Evolutionary conservation across 2,888 invertebrate genomes (phyloP).

Genomic region (Drosophila siamana): DNA sequence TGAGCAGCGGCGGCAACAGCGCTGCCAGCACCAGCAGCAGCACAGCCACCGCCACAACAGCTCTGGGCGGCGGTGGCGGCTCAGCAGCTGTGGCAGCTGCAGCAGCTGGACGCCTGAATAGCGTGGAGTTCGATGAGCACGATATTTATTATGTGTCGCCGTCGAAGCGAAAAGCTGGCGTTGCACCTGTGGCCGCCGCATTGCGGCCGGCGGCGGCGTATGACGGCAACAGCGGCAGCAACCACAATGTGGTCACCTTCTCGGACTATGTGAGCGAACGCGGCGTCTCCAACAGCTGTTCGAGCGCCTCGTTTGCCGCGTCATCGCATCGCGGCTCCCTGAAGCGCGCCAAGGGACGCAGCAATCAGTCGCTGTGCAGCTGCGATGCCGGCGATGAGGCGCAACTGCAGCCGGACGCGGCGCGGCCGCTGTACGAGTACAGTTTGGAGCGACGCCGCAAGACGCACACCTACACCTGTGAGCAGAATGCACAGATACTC

Average conservation of each 20-base stretch:
- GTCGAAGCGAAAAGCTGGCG: constrained; percentile 82
- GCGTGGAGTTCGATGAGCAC: constrained; percentile 82
- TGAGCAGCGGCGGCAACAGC: constrained; percentile 79
- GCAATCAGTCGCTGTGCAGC: constrained; percentile 85
- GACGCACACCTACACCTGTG: constrained; percentile 86
- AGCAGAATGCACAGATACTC: constrained; percentile 86
- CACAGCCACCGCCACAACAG: constrained; percentile 75
- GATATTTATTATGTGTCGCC: constrained; percentile 85
- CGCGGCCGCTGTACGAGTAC: constrained; percentile 85
- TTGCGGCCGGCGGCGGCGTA: constrained; percentile 69
- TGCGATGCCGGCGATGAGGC: constrained; percentile 85
- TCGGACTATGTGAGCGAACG: constrained; percentile 82
- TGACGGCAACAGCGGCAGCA: constrained; percentile 35
- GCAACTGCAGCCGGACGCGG: constrained; percentile 84
- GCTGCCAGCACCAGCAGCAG: constrained; percentile 77
- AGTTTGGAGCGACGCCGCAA: constrained; percentile 86
- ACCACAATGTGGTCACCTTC: constrained; percentile 82
- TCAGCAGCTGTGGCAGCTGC: constrained; percentile 3
- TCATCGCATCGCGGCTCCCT: constrained; percentile 82
- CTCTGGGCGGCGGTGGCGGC: constrained; percentile 34
- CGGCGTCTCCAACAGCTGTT: constrained; percentile 47
- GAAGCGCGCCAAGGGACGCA: constrained; percentile 84
- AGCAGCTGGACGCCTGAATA: constrained; percentile 20
- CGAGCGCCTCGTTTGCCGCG: constrained; percentile 35
- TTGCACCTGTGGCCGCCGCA: constrained; percentile 70